Evolutionary conservation across 2,113 vertebrate genomes (phyloP), one percentile per base, ranked within the genome.

Genomic region (Okapia johnstoni): DNA sequence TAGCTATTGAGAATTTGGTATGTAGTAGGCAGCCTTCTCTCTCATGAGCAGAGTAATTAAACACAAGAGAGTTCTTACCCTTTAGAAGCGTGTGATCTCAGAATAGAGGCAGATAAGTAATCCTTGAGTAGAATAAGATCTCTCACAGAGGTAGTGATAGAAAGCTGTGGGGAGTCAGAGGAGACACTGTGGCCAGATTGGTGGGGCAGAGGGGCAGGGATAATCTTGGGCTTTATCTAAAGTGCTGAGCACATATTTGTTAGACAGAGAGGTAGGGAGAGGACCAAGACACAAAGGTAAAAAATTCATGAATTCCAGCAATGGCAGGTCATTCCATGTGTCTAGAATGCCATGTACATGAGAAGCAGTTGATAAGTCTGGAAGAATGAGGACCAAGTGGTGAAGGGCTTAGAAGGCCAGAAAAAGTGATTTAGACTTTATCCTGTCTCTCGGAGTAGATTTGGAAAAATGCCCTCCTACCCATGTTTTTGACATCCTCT

Each of bases 11-110:
- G 85, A 15, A 30, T 77, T 93, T 77, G 84, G 60, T 26, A 12
- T 30, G 54, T 21, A 30, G 61, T 46, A 90, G 48, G 57, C 52
- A 19, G 73, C 88, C 63, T 70, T 58, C 80, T 90, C n/a, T 81
- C 94, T 77, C 70, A 30, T 7, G 84, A 94, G 87, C 83, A 76
- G 17, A 77, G 85, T 83, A 60, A 89, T 94, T 86, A 94, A 85
- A 90, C 26, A 23, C 25, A 43, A 90, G 94, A 76, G 43, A 81
- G 48, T 85, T 87, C 60, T 70, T 48, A 52, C 93, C 54, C 55
- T 66, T 97, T 85, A 90, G 76, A 90, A 86, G 55, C 55, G 54
- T 94, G 60, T 76, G 43, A 48, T 91, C 76, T 48, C 81, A 58
- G 60, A 93, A 83, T 19, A 61, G 46, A 54, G 58, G 43, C 76